Conservation (phyloP, 2,797 vertebrate genomes). For the Dryobates pubescens region DNA sequence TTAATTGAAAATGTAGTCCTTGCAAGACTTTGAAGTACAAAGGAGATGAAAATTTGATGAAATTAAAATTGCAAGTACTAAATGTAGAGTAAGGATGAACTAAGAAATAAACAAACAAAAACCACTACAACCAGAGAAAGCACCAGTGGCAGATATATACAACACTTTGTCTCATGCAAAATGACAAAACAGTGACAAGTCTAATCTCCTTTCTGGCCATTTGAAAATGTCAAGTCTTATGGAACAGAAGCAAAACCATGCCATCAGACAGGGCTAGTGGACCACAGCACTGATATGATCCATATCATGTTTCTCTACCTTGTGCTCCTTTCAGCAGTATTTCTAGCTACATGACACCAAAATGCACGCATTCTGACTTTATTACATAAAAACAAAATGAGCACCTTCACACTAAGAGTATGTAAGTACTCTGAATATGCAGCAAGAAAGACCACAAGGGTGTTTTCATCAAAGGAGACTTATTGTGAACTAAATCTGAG, state of each 20-base stretch:
- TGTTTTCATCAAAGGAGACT: not conserved
- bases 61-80: not conserved
- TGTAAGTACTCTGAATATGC: not conserved
- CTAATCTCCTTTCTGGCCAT: not conserved
- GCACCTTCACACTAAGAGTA: not conserved
- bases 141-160: not conserved
- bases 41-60: not conserved
- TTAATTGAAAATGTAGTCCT: not conserved
- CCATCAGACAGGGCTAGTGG: not conserved
- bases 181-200: not conserved
- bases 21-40: not conserved
- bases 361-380: not conserved
- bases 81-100: not conserved
- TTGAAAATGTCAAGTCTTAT: not conserved
- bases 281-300: not conserved
- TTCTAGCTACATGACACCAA: not conserved
- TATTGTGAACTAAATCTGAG: not conserved
- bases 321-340: not conserved
- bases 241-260: not conserved
- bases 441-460: not conserved
- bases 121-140: not conserved
- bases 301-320: not conserved
- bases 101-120: not conserved
- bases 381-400: not conserved
- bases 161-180: not conserved